Percentiles rank a stretch among this genome's conserved stretches.
These are phyloP conservation scores for Hymenopus coronatus DNA, from an alignment of 2,888 invertebrate genomes.

Conservation along the genomic window DNA sequence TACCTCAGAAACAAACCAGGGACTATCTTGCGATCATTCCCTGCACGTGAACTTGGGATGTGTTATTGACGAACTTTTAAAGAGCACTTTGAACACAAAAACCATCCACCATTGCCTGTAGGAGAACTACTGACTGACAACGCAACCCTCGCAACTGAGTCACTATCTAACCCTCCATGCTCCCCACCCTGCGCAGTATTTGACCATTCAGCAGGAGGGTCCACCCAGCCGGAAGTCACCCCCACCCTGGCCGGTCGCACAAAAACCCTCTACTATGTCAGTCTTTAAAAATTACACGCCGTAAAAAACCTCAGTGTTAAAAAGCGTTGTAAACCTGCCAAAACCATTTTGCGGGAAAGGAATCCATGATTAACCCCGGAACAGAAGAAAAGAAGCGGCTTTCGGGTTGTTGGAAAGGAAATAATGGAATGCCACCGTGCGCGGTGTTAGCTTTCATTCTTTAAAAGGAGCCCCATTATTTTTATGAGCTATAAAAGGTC, in stretches of 20 bases:
- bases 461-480: neutral
- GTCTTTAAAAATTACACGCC: neutral
- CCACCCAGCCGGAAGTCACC: neutral
- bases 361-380: neutral
- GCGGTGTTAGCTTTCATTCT: neutral
- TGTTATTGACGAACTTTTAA: neutral
- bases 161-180: neutral
- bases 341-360: neutral
- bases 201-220: neutral
- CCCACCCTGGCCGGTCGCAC: neutral
- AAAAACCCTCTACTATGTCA: neutral
- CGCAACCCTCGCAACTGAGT: neutral
- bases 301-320: neutral
- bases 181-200: neutral
- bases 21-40: neutral
- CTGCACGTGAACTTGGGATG: neutral
- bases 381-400: neutral
- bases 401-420: neutral
- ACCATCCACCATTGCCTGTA: neutral
- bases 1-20: neutral
- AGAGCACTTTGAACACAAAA: neutral
- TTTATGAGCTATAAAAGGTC: neutral
- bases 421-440: neutral
- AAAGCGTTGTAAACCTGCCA: neutral
- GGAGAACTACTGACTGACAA: neutral